Percentiles rank a stretch among this genome's conserved stretches.
These are phyloP conservation scores for Tychaedon coryphoeus DNA, from an alignment of 2,113 vertebrate genomes.

Conservation along the genomic window DNA sequence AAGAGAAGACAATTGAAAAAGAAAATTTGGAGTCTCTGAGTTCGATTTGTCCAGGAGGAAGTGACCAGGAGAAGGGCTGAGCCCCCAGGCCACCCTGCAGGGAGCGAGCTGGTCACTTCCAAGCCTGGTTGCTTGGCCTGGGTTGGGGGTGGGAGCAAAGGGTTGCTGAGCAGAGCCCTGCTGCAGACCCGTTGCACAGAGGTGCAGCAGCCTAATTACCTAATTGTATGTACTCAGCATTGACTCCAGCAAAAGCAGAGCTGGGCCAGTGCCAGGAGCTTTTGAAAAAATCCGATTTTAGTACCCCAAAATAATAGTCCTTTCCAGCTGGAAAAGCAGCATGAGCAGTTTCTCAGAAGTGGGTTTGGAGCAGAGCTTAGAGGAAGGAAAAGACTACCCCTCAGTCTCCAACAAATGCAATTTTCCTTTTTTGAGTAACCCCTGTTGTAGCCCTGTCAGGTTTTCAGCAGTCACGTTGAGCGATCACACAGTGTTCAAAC, in stretches of 20 bases:
- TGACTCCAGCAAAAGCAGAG: neutral
- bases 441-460: neutral
- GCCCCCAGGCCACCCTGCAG: neutral
- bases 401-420: neutral
- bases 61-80: neutral
- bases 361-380: neutral
- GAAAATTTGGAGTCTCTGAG: neutral
- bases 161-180: neutral
- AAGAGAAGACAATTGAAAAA: neutral
- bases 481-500: neutral
- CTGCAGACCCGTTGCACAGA: neutral
- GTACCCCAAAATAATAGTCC: neutral
- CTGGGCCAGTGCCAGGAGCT: neutral
- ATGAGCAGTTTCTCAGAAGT: neutral
- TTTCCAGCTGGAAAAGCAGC: slow-evolving; percentile 10
- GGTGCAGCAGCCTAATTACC: neutral
- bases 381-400: neutral
- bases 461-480: slow-evolving; percentile 34
- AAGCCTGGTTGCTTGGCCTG: accelerated
- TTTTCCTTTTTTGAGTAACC: slow-evolving; percentile 7
- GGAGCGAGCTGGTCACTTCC: neutral
- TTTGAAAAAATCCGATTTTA: neutral
- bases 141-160: neutral
- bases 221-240: neutral
- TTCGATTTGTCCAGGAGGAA: neutral